A percentile compares a stretch with the other conserved stretches of the same genome.
These are phyloP conservation scores for Eupsittula cactorum DNA, from an alignment of 2,113 vertebrate species.

Conservation along the genomic window DNA sequence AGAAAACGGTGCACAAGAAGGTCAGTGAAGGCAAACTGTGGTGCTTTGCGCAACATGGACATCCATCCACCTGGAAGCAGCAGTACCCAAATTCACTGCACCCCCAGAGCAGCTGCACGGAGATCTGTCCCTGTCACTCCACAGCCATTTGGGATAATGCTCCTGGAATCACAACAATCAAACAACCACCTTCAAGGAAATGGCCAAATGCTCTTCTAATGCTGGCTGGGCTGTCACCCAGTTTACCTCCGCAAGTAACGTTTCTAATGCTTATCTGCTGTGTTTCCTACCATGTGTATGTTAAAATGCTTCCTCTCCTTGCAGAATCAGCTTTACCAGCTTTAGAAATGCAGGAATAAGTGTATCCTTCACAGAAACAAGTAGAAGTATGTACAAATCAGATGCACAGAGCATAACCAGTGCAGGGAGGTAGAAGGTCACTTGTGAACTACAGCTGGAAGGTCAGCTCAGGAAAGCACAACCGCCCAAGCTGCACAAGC, in stretches of 20 bases:
- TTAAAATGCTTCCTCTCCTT: background rate
- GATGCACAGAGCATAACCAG: background rate
- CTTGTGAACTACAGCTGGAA: background rate
- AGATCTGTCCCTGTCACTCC: accelerated
- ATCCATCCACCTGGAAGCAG: background rate
- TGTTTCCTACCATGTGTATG: background rate
- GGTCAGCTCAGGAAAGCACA: background rate
- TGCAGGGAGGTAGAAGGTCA: background rate
- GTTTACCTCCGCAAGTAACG: background rate
- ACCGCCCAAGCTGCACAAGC: background rate
- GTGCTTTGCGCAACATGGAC: background rate
- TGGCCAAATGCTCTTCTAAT: background rate
- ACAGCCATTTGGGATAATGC: background rate
- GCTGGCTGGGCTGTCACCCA: background rate
- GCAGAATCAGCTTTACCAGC: background rate
- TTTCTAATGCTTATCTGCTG: background rate
- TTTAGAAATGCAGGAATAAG: background rate
- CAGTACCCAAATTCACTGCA: background rate
- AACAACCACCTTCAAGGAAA: background rate
- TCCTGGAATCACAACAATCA: background rate
- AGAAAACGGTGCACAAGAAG: background rate
- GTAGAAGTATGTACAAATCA: background rate
- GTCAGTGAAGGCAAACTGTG: background rate
- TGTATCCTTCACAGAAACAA: background rate
- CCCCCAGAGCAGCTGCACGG: background rate